Conservation (phyloP, 2,888 invertebrate species). For the Dynastes grantii region DNA sequence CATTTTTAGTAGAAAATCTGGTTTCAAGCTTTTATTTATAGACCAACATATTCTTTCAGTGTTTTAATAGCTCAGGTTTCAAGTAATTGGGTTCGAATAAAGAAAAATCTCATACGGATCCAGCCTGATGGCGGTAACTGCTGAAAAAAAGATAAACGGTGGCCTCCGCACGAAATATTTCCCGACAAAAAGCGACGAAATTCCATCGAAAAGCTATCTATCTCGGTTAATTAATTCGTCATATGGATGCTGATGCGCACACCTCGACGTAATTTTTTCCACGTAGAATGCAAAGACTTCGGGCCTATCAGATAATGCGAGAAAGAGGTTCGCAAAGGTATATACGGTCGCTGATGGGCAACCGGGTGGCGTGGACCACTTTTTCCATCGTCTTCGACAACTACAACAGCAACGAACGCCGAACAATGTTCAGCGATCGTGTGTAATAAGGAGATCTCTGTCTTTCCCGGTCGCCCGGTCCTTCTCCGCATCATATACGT, state of each 20-base stretch:
- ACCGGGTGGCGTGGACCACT: constrained; percentile 29
- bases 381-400: constrained; percentile 25
- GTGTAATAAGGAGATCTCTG: not conserved
- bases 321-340: constrained; percentile 18
- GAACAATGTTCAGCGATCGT: constrained; percentile 25
- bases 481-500: constrained; percentile 1
- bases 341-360: constrained; percentile 2
- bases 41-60: no score
- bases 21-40: no score
- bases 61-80: no score
- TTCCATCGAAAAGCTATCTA: constrained; percentile 32
- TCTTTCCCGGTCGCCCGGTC: not conserved
- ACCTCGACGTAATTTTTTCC: constrained; percentile 34
- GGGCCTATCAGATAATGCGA: constrained; percentile 31
- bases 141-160: not conserved
- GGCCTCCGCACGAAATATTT: constrained; percentile 15
- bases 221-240: constrained; percentile 38
- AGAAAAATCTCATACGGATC: no score
- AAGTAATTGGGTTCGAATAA: no score
- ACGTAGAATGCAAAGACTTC: constrained; percentile 33
- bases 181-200: constrained; percentile 27
- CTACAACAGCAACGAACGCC: constrained; percentile 17
- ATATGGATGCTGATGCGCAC: constrained; percentile 34
- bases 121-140: no score
- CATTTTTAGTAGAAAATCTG: no score